These are phyloP conservation scores for Agraylea sexmaculata DNA, from an alignment of 1,140 invertebrate species.

Conservation along the genomic window DNA sequence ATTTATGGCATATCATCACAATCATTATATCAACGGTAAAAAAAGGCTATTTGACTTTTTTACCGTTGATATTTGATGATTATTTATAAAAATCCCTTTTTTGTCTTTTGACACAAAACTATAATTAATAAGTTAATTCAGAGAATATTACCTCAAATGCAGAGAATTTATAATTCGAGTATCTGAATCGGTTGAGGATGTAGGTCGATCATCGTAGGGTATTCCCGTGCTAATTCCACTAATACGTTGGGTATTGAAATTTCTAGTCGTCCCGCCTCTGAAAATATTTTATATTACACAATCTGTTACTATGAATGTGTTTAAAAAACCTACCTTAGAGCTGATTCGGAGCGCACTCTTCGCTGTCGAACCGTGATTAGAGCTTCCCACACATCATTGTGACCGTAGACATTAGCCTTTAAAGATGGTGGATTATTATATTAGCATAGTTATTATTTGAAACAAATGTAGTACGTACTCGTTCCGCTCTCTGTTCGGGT, in stretches of 20 bases:
- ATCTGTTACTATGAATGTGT: background rate
- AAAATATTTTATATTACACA: background rate
- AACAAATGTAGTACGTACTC: background rate
- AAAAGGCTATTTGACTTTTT: too few relatives aligned
- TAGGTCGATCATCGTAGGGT: conserved; percentile 20
- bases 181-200: too few relatives aligned
- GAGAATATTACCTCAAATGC: too few relatives aligned
- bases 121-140: too few relatives aligned
- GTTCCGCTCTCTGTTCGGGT: background rate
- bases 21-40: too few relatives aligned
- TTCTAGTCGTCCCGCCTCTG: conserved; percentile 32
- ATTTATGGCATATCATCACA: too few relatives aligned
- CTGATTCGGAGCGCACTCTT: conserved; percentile 44
- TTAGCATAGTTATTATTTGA: background rate
- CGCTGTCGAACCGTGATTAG: conserved; percentile 51
- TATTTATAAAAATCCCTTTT: too few relatives aligned
- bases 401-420: conserved; percentile 19
- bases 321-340: conserved; percentile 29
- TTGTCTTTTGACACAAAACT: too few relatives aligned
- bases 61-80: too few relatives aligned
- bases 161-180: too few relatives aligned
- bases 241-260: conserved; percentile 39
- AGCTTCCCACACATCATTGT: conserved; percentile 55
- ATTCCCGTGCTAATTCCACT: conserved; percentile 36
- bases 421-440: background rate